These are phyloP conservation scores for Amazona guildingii DNA, from an alignment of 2,113 vertebrate genomes.

Conservation along the genomic window DNA sequence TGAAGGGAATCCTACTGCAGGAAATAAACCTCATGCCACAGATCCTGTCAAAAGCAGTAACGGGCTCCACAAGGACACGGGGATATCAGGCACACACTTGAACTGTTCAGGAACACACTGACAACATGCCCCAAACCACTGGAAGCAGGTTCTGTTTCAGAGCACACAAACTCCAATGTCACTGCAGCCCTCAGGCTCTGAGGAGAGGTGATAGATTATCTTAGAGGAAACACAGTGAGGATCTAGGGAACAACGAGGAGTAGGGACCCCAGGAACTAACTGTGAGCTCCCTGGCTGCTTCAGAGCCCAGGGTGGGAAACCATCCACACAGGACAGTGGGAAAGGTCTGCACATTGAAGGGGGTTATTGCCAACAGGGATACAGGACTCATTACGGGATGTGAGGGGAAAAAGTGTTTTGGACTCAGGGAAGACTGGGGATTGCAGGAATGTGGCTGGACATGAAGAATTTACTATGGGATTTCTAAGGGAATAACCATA, in stretches of 20 bases:
- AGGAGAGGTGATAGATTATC: background rate
- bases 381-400: background rate
- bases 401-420: background rate
- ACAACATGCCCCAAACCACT: background rate
- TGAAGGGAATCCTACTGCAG: background rate
- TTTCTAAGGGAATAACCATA: background rate
- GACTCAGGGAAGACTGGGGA: background rate
- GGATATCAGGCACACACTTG: background rate
- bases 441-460: background rate
- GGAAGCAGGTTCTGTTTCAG: background rate
- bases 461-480: background rate
- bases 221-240: background rate
- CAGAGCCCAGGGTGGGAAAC: background rate
- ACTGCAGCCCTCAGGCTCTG: background rate
- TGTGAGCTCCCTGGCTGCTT: background rate
- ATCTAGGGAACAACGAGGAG: background rate
- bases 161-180: fast-evolving
- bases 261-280: background rate
- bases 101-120: background rate
- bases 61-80: background rate
- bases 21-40: background rate
- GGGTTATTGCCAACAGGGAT: background rate
- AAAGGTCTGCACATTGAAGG: background rate
- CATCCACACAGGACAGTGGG: background rate
- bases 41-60: background rate